Evolutionary conservation across 2,888 invertebrate genomes (phyloP), one percentile per base, ranked within the genome.

Genomic region (Drosophila mettleri): DNA sequence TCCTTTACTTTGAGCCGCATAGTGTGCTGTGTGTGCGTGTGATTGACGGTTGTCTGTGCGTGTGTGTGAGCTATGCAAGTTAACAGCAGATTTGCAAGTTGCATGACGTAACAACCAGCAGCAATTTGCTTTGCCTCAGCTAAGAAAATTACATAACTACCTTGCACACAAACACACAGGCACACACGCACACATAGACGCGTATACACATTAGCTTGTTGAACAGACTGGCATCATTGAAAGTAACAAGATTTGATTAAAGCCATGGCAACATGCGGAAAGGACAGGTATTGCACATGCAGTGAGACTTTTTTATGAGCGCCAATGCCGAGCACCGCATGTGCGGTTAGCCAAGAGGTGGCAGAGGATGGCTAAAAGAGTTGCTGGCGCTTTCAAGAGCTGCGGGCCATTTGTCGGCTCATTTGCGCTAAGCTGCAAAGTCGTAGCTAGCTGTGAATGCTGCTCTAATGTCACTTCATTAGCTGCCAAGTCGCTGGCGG

Each of bases 401-500:
- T 59, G 67, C 38, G 64, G 53, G 78, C 68, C 64, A 78, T 77
- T 77, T 74, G 74, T 78, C 68, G 71, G 72, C 78, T 77, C 78
- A 78, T 78, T 77, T 78, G 55, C 60, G 58, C 54, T 51, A 61
- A 72, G 63, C 64, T 63, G 74, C 60, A 65, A 69, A 69, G 73
- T 65, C 58, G 69, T 55, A 65, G 60, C 59, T 33, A 63, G 53
- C 51, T 31, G 46, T 39, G 52, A 59, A 59, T 66, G 61, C 46
- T 18, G 33, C 58, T 53, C 68, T 71, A 77, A 77, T 71, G 80
- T 74, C 69, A 74, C 80, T 80, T 80, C 78, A 83, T 83, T 83
- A 83, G 86, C 84, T 76, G 70, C 36, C 80, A 79, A 71, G 74
- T 61, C 53, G 60, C 48, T 55, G 65, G 29, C 49, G 52, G 59